A percentile compares a stretch with the other conserved stretches of the same genome.
phyloP scores from a whole-genome alignment of 2,797 vertebrate genomes.

The Geotrypetes seraphini region DNA sequence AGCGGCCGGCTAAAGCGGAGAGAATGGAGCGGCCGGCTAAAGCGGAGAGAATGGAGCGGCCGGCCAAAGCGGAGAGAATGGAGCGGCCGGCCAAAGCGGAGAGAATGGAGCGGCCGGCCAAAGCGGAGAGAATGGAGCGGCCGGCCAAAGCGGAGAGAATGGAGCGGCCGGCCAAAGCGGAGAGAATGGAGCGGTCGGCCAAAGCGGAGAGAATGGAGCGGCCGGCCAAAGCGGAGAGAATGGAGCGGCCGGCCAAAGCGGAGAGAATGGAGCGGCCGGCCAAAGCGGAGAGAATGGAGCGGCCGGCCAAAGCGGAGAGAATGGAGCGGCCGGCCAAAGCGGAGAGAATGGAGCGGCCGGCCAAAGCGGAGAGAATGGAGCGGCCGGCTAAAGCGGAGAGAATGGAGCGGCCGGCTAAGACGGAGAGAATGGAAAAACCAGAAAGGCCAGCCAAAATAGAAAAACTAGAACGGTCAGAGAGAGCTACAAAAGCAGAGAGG shows the following conservation, averaged over 20 bases:
- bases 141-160: no score
- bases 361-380: conserved; percentile 33
- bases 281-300: conserved; percentile 36
- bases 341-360: conserved; percentile 43
- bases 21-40: conserved; percentile 43
- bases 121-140: conserved; percentile 68
- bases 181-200: conserved; percentile 43
- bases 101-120: conserved; percentile 9
- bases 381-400: no score
- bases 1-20: conserved; percentile 41
- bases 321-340: conserved; percentile 12
- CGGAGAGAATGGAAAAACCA: conserved; percentile 19
- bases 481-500: conserved; percentile 10
- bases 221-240: conserved; percentile 21
- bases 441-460: conserved; percentile 13
- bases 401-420: no score
- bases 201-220: conserved; percentile 41
- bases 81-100: conserved; percentile 53
- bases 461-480: conserved; percentile 17
- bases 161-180: no score
- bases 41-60: conserved; percentile 29
- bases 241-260: conserved; percentile 19
- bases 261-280: conserved; percentile 18
- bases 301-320: background rate
- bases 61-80: conserved; percentile 52